These are phyloP conservation scores for Chaenodraco wilsoni DNA, from an alignment of 2,797 vertebrate species.

Conservation along the genomic window DNA sequence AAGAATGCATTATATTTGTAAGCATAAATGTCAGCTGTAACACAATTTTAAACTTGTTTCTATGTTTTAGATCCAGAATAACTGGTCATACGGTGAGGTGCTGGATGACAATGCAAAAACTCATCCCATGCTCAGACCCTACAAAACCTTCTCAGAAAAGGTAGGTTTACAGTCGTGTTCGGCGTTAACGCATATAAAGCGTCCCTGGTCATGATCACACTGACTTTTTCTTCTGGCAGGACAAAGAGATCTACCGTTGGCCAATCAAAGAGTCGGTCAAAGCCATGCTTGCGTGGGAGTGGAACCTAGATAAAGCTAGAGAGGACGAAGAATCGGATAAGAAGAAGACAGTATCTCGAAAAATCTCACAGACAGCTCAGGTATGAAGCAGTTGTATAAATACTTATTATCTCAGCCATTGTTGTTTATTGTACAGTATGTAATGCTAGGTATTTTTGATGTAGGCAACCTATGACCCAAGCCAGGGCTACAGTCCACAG, in stretches of 20 bases:
- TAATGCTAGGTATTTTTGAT: slow-evolving; percentile 37
- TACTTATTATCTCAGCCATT: background rate
- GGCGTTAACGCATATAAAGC: background rate
- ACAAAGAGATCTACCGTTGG: slow-evolving; percentile 98
- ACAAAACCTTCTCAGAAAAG: slow-evolving; percentile 98
- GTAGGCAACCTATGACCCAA: slow-evolving; percentile 90
- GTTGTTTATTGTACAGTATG: background rate
- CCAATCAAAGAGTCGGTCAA: slow-evolving; percentile 97
- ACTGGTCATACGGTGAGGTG: slow-evolving; percentile 92
- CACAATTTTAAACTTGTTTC: background rate
- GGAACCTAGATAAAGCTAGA: slow-evolving; percentile 93
- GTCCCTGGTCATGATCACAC: slow-evolving; percentile 3
- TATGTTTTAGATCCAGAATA: slow-evolving; percentile 91
- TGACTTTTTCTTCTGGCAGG: slow-evolving; percentile 75
- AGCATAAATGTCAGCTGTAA: background rate
- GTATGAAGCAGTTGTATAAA: slow-evolving; percentile 65
- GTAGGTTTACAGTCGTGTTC: slow-evolving; percentile 62
- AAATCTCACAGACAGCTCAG: slow-evolving; percentile 94
- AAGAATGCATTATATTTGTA: background rate
- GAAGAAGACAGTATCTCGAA: slow-evolving; percentile 87
- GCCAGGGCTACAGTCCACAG: slow-evolving; percentile 93
- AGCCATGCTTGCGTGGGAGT: slow-evolving; percentile 98
- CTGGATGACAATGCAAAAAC: slow-evolving; percentile 93
- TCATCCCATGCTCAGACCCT: slow-evolving; percentile 94
- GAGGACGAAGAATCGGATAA: slow-evolving; percentile 92